Evolutionary conservation across 92 coral and sea anemone genomes (phyloP), one percentile per base, ranked within the genome.

Genomic region (Palythoa grandis): DNA sequence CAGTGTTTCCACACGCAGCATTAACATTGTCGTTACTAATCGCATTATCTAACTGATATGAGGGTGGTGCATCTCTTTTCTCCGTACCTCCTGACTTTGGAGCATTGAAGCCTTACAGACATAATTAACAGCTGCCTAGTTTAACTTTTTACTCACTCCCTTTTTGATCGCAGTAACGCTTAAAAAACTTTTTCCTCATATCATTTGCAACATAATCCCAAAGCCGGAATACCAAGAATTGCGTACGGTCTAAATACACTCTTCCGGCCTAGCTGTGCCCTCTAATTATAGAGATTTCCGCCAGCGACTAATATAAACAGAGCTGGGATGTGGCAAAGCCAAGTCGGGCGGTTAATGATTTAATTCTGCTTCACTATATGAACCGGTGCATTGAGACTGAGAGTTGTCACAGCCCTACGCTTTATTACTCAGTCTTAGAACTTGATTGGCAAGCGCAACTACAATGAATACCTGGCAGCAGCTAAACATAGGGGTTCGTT

Each of bases 261-360:
- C 71, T 90, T 90, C 93, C 93, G 93, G 93, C 88, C 82, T 87
- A 86, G 25, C 77, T 78, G 83, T 71, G 86, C 63, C 83, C 50
- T 52, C 66, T 82, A 90, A 90, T 90, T 87, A 90, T 84, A 82
- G 91, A 77, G 72, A 69, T 90, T 90, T 90, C 93, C 93, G 93
- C 73, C 88, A 82, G 70, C 84, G 92, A 72, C 80, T 83, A 82
- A 90, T 90, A 90, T 87, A 90, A 90, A 87, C 93, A 90, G 75
- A 48, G 66, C 74, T 40, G 61, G 20, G 77, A 65, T 58, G 71
- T 78, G 71, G 72, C 23, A 19, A 17, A 23, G 35, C 7, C 37
- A 75, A 38, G 79, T 56, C 82, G 23, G 68, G 52, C 3, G 12
- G 66, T 43, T 63, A 63, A 63, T 53, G 11, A 17, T 24, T 54